Conservation (phyloP, 2,113 vertebrate species). For the Sakesphorus luctuosus region DNA sequence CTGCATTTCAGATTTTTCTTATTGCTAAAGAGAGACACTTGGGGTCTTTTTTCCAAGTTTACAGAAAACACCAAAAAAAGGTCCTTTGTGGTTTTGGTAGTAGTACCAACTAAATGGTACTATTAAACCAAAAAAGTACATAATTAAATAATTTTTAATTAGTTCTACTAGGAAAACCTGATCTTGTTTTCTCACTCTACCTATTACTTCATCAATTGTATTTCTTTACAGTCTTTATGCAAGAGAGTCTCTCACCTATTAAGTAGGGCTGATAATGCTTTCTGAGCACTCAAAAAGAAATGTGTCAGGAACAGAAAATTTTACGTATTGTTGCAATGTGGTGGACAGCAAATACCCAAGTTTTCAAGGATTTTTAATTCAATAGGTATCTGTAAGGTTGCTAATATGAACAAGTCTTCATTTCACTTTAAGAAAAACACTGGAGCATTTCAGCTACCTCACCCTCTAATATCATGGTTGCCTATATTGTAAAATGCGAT, state of each 20-base stretch:
- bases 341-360: fast-evolving
- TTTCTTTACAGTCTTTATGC: background rate
- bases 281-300: background rate
- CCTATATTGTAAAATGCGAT: background rate
- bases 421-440: background rate
- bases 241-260: background rate
- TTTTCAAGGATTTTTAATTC: background rate
- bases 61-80: background rate
- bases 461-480: fast-evolving
- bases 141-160: background rate
- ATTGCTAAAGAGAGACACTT: background rate
- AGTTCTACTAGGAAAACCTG: background rate
- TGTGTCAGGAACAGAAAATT: background rate
- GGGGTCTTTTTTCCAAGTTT: fast-evolving
- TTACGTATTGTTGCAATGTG: fast-evolving
- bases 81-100: background rate
- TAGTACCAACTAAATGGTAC: background rate
- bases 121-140: background rate
- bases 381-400: background rate
- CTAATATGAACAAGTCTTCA: background rate
- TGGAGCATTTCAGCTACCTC: background rate
- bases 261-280: background rate
- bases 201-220: background rate
- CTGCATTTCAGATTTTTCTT: background rate
- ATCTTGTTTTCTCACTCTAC: background rate